These are phyloP conservation scores for Apodemus agrarius DNA, from an alignment of 2,797 vertebrate species.

Conservation along the genomic window DNA sequence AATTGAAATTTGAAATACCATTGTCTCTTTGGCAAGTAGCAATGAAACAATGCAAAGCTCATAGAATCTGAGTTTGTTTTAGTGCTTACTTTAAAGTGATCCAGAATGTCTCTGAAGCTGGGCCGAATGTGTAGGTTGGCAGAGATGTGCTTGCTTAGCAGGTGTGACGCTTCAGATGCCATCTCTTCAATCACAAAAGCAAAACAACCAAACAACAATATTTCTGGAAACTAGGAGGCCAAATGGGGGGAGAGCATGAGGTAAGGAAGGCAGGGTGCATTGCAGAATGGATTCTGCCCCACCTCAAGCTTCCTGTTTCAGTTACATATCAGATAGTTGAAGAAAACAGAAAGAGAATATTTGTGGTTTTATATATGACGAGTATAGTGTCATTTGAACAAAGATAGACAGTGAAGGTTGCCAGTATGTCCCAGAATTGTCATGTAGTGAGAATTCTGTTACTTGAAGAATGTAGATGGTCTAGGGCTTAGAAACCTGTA, in stretches of 20 bases:
- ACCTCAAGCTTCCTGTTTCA: neutral
- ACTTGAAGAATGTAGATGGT: neutral
- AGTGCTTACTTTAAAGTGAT: neutral
- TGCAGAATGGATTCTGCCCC: neutral
- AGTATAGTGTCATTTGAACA: constrained; percentile 18
- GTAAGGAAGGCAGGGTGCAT: neutral
- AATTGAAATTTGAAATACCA: constrained; percentile 28
- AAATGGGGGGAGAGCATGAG: neutral
- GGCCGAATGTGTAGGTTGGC: neutral
- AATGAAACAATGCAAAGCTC: neutral
- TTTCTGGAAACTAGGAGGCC: neutral
- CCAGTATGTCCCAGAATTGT: neutral
- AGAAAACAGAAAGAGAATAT: constrained; percentile 19
- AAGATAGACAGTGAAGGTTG: neutral
- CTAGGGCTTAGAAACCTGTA: neutral
- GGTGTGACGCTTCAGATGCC: neutral
- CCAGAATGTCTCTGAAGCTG: neutral
- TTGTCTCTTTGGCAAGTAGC: constrained; percentile 13
- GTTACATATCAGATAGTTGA: neutral
- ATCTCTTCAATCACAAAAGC: neutral
- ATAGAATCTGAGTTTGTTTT: constrained; percentile 50
- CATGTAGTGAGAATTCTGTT: constrained; percentile 25
- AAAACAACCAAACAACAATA: neutral
- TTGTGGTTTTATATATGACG: neutral
- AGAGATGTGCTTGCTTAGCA: neutral